Percentiles rank a stretch among this genome's conserved stretches.
These are phyloP conservation scores for Uropetala carovei DNA, from an alignment of 2,888 invertebrate genomes.

Conservation along the genomic window DNA sequence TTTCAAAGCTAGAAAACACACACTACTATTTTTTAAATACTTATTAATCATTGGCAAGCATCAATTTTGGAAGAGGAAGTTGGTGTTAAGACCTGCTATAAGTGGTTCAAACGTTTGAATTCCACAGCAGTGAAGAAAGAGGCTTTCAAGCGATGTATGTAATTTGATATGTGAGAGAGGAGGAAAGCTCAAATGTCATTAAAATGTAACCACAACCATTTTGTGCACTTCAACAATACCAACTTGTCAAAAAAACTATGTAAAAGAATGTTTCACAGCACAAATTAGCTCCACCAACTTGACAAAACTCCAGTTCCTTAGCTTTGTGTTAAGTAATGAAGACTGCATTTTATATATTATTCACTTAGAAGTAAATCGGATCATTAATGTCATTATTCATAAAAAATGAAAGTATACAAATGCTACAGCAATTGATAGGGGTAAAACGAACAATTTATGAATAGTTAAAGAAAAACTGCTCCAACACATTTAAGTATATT, in stretches of 20 bases:
- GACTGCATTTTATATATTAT: background rate
- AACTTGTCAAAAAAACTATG: conserved; percentile 39
- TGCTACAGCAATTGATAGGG: background rate
- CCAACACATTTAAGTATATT: conserved; percentile 41
- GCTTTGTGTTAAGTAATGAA: conserved; percentile 22
- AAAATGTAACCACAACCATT: conserved; percentile 58
- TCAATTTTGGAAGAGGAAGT: conserved; percentile 61
- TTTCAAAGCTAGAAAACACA: conserved; percentile 62
- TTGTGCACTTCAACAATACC: conserved; percentile 56
- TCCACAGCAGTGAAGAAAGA: conserved; percentile 62
- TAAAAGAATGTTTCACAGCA: conserved; percentile 52
- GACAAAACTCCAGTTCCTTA: conserved; percentile 41
- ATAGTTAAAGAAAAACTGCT: background rate
- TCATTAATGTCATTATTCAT: background rate
- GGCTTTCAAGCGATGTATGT: conserved; percentile 61
- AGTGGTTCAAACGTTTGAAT: conserved; percentile 43
- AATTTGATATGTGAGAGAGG: conserved; percentile 62
- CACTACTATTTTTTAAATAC: conserved; percentile 58
- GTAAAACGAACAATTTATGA: background rate
- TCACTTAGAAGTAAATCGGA: background rate
- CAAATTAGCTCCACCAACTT: conserved; percentile 47
- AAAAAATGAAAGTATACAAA: background rate
- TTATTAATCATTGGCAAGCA: conserved; percentile 44
- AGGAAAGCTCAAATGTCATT: conserved; percentile 64
- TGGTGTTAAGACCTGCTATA: conserved; percentile 61